phyloP scores from a whole-genome alignment of 2,888 invertebrate species.

The Polyommatus iphigenia region DNA sequence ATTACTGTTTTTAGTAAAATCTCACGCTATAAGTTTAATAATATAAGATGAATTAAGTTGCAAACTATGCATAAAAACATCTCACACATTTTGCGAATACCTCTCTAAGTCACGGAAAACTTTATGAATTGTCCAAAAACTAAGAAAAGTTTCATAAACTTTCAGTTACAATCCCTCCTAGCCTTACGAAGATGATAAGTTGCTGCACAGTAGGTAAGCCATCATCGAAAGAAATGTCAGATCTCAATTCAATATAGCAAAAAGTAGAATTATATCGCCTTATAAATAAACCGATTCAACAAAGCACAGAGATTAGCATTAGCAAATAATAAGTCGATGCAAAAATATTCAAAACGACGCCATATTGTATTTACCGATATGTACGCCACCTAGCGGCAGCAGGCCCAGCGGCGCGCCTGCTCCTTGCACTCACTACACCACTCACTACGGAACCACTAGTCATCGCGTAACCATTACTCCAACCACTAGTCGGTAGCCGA shows the following conservation, averaged over 20 bases:
- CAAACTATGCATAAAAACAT: no score
- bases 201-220: not conserved
- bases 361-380: slow-evolving; percentile 64
- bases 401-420: slow-evolving; percentile 50
- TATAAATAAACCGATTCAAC: not conserved
- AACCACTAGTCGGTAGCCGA: not conserved
- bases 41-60: no score
- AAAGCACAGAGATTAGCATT: slow-evolving; percentile 18
- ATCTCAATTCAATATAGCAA: not conserved
- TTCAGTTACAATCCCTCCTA: not conserved
- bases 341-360: slow-evolving; percentile 74
- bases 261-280: not conserved
- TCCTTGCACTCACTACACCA: slow-evolving; percentile 44
- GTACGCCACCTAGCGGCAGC: slow-evolving; percentile 72
- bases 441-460: slow-evolving; percentile 38
- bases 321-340: slow-evolving; percentile 49
- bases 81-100: no score
- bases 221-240: not conserved
- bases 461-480: not conserved
- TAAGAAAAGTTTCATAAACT: not conserved
- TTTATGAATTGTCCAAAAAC: no score
- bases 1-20: no score
- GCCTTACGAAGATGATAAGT: not conserved
- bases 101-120: no score
- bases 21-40: no score